These are phyloP conservation scores for Metaphire vulgaris DNA, from an alignment of 1,140 invertebrate genomes.

Conservation along the genomic window DNA sequence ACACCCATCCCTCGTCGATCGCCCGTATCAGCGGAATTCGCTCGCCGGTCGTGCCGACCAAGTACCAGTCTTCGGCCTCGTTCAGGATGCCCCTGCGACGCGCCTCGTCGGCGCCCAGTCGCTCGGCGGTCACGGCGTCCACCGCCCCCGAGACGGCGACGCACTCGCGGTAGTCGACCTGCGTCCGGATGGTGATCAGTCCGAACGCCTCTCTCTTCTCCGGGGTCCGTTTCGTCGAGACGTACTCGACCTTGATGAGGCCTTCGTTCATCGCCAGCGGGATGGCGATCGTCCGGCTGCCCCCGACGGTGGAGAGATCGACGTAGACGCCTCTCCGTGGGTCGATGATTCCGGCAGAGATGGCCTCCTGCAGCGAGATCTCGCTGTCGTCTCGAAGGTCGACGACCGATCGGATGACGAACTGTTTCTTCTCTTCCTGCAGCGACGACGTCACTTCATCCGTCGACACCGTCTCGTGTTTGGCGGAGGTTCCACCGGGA, in stretches of 20 bases:
- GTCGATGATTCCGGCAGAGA: constrained; percentile 18
- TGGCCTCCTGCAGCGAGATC: constrained; percentile 21
- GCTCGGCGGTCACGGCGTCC: constrained; percentile 39
- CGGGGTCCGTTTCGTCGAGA: not conserved
- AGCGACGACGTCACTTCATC: constrained; percentile 9
- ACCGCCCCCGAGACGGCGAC: constrained; percentile 40
- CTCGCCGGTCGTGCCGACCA: constrained; percentile 37
- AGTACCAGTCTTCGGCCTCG: constrained; percentile 34
- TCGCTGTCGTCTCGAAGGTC: constrained; percentile 14
- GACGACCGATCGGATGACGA: constrained; percentile 19
- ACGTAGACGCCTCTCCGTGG: constrained; percentile 11
- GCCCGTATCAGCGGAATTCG: constrained; percentile 43
- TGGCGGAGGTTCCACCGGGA: not conserved
- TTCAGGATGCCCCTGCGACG: constrained; percentile 36
- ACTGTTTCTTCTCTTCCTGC: constrained; percentile 15
- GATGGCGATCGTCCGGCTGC: constrained; percentile 1
- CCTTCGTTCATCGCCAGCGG: constrained; percentile 25
- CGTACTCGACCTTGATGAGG: constrained; percentile 21
- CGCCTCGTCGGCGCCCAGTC: constrained; percentile 35
- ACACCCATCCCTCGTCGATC: constrained; percentile 40
- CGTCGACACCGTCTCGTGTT: not conserved
- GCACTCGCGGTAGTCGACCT: constrained; percentile 37
- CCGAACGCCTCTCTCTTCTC: constrained; percentile 38
- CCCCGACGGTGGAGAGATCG: constrained; percentile 14
- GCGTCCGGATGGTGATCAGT: constrained; percentile 46